Percentiles rank a stretch among this genome's conserved stretches.
Conservation (phyloP, 2,113 vertebrate species). For the Erpornis zantholeuca region DNA sequence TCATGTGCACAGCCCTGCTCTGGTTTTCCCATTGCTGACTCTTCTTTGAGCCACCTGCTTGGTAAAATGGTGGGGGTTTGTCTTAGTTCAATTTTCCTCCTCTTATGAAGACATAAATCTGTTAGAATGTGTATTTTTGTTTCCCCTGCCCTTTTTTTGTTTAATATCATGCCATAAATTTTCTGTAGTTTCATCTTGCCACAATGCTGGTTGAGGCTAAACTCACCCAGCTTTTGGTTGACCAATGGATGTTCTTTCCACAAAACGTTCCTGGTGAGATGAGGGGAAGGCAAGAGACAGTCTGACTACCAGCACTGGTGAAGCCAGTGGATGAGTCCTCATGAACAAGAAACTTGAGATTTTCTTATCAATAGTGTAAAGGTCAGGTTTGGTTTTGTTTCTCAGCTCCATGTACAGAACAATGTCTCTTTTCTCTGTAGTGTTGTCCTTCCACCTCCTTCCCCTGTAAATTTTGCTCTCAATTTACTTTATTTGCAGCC, state of each 20-base stretch:
- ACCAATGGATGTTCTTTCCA: background rate
- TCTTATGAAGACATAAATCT: background rate
- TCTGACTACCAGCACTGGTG: background rate
- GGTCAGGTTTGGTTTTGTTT: background rate
- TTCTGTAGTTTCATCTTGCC: background rate
- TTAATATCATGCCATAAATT: background rate
- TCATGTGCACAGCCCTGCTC: background rate
- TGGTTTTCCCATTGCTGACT: background rate
- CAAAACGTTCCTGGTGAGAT: background rate
- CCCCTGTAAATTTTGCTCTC: background rate
- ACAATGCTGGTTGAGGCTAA: background rate
- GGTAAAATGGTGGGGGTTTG: background rate
- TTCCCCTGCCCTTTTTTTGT: fast-evolving
- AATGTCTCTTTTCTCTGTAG: background rate
- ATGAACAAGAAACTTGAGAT: background rate
- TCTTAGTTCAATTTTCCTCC: background rate
- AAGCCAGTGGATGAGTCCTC: background rate
- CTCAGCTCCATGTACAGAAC: background rate
- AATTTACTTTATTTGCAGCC: background rate
- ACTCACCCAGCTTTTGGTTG: background rate
- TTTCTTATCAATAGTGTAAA: background rate
- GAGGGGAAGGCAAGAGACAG: background rate
- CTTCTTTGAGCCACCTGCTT: background rate
- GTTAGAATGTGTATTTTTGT: background rate
- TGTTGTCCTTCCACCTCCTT: background rate